phyloP scores from a whole-genome alignment of 2,888 invertebrate genomes.

The Diaperis boleti region DNA sequence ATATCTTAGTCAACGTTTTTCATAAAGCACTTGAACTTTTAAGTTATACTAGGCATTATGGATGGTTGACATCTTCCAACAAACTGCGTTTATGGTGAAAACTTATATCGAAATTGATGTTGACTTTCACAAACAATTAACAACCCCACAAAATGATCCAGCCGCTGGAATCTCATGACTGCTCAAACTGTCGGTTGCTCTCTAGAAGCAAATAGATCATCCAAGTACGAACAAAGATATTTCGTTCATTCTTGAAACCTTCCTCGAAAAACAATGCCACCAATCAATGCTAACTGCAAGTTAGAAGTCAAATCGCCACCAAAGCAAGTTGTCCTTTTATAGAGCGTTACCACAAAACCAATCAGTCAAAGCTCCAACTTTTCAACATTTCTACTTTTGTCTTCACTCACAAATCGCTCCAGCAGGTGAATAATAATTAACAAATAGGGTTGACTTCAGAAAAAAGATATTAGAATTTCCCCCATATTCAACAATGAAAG shows the following conservation, averaged over 20 bases:
- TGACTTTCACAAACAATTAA: slow-evolving; percentile 20
- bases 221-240: background rate
- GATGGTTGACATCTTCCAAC: slow-evolving; percentile 12
- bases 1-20: slow-evolving; percentile 2
- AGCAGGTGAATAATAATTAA: background rate
- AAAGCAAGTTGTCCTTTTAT: no score
- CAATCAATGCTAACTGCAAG: no score
- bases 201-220: background rate
- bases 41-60: slow-evolving; percentile 2
- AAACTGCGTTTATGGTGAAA: slow-evolving; percentile 16
- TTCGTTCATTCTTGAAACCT: background rate
- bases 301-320: no score
- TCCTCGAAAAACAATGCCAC: background rate
- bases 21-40: background rate
- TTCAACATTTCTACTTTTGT: no score
- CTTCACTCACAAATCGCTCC: no score
- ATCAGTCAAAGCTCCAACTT: no score
- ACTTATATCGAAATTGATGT: slow-evolving; percentile 23
- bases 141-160: slow-evolving; percentile 9
- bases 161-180: background rate
- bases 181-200: background rate
- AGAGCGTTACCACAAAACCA: no score
- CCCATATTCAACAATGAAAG: slow-evolving; percentile 28
- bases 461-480: no score
- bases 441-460: no score